Evolutionary conservation across 2,888 invertebrate genomes (phyloP).

Genomic region (Agrotis exclamationis): DNA sequence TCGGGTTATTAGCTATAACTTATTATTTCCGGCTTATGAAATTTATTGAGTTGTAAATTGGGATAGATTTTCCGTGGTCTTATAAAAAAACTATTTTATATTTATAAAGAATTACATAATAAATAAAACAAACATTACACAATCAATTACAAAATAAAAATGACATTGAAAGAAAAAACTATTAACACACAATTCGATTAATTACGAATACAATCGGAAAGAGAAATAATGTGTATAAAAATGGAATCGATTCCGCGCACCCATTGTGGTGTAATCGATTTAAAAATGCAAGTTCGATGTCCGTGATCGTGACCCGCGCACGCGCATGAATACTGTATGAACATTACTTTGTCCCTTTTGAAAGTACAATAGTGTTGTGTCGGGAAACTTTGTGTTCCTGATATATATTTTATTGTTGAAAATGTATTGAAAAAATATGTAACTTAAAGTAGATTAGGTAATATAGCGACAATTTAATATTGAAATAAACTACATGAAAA

Average conservation of each 20-base stretch:
- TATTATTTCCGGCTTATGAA: slow-evolving; percentile 24
- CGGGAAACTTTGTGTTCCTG: slow-evolving; percentile 61
- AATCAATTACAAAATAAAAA: slow-evolving; percentile 52
- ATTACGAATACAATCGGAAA: slow-evolving; percentile 76
- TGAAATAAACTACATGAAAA: too few relatives aligned
- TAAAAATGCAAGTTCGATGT: slow-evolving; percentile 88
- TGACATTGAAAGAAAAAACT: slow-evolving; percentile 63
- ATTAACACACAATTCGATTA: slow-evolving; percentile 82
- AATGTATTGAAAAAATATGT: slow-evolving; percentile 39
- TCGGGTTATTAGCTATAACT: slow-evolving; percentile 25
- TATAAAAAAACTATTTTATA: neutral
- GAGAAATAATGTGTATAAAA: slow-evolving; percentile 76
- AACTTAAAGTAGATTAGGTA: too few relatives aligned
- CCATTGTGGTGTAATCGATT: slow-evolving; percentile 83
- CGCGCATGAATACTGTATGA: slow-evolving; percentile 87
- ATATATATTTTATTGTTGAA: slow-evolving; percentile 55
- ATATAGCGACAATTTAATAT: too few relatives aligned
- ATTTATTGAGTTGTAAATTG: slow-evolving; percentile 15
- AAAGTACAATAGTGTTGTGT: slow-evolving; percentile 64
- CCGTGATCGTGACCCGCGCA: slow-evolving; percentile 89
- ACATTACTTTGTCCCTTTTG: slow-evolving; percentile 74
- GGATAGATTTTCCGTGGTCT: neutral
- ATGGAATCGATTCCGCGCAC: slow-evolving; percentile 76
- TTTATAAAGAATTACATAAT: neutral
- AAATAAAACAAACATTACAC: slow-evolving; percentile 49